These are phyloP conservation scores for Oceanodroma tethys DNA, from an alignment of 2,113 vertebrate species.

Conservation along the genomic window DNA sequence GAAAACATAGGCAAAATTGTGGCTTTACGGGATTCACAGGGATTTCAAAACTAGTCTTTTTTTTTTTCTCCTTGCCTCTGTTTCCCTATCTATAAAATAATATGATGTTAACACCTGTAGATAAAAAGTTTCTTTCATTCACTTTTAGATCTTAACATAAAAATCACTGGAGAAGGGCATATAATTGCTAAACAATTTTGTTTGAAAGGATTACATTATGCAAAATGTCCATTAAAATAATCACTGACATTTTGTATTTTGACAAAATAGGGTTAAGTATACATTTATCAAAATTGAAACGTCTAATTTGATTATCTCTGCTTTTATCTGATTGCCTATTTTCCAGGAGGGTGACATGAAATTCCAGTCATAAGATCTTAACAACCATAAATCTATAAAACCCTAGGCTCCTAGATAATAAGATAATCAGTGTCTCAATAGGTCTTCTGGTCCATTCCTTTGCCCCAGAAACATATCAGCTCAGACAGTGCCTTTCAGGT, in stretches of 20 bases:
- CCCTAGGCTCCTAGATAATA: background rate
- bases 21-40: background rate
- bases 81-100: background rate
- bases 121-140: background rate
- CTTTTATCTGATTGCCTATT: background rate
- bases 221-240: background rate
- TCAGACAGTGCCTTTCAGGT: background rate
- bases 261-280: background rate
- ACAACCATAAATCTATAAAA: fast-evolving
- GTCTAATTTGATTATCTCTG: background rate
- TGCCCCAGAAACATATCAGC: background rate
- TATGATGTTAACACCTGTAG: background rate
- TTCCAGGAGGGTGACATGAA: background rate
- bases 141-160: background rate
- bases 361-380: background rate
- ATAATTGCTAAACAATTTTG: background rate
- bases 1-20: background rate
- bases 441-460: background rate
- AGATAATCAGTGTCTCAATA: background rate
- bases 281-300: background rate
- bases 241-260: background rate
- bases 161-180: background rate
- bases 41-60: background rate
- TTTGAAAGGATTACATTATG: background rate
- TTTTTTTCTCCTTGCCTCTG: background rate